phyloP scores from a whole-genome alignment of 2,797 vertebrate genomes.

The Sternarchorhynchus goeldii region DNA sequence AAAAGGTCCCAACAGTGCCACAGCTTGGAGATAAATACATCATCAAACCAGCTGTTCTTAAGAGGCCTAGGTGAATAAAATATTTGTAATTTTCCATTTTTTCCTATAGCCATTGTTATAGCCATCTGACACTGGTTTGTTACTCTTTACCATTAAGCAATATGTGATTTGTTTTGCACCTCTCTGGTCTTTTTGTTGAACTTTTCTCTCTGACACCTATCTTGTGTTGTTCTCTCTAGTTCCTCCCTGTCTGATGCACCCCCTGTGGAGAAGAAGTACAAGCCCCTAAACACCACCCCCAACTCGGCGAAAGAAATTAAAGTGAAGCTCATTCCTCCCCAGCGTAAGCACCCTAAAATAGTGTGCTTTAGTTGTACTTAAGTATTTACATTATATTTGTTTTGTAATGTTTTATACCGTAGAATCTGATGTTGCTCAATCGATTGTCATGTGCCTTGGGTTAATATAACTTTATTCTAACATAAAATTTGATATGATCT shows the following conservation, averaged over 20 bases:
- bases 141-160: neutral
- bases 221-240: neutral
- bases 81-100: neutral
- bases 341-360: slow-evolving; percentile 76
- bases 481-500: no score
- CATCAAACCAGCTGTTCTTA: slow-evolving; percentile 89
- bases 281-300: slow-evolving; percentile 89
- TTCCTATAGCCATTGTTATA: neutral
- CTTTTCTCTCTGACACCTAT: neutral
- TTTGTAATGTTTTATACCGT: neutral
- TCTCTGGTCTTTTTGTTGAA: slow-evolving; percentile 6
- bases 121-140: neutral
- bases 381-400: neutral
- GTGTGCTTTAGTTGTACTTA: no score
- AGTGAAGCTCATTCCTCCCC: slow-evolving; percentile 94
- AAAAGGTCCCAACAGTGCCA: slow-evolving; percentile 77
- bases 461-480: neutral
- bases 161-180: neutral
- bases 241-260: slow-evolving; percentile 68
- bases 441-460: neutral
- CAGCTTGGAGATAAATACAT: slow-evolving; percentile 89
- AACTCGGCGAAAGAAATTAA: slow-evolving; percentile 95
- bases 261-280: slow-evolving; percentile 93
- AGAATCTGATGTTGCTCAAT: neutral
- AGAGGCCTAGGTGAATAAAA: slow-evolving; percentile 82